Evolutionary conservation across 2,797 vertebrate genomes (phyloP).

Genomic region (Lindbergichthys nudifrons): DNA sequence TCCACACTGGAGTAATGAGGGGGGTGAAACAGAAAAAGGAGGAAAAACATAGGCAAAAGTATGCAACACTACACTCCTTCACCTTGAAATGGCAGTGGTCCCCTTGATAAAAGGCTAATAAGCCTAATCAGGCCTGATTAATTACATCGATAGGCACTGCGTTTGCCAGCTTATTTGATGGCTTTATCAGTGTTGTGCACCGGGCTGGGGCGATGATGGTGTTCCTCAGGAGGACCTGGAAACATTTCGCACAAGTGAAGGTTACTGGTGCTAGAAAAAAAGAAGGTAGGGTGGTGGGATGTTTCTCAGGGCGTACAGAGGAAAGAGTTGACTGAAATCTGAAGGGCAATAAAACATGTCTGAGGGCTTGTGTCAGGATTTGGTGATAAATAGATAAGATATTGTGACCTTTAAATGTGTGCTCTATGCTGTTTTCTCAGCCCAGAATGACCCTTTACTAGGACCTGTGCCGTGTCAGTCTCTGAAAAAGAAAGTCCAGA

Average conservation of each 20-base stretch:
- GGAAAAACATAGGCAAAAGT: constrained; percentile 22
- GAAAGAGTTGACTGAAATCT: background rate
- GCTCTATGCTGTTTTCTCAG: constrained; percentile 5
- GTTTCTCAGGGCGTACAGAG: background rate
- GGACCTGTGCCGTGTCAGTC: constrained; percentile 20
- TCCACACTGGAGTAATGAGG: background rate
- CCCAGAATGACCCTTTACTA: background rate
- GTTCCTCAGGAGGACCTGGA: constrained; percentile 58
- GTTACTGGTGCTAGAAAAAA: constrained; percentile 51
- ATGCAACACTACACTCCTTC: constrained; percentile 60
- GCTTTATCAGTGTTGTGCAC: constrained; percentile 77
- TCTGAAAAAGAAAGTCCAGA: constrained; percentile 32
- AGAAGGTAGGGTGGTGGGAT: background rate
- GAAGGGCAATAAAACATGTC: background rate
- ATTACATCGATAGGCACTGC: constrained; percentile 79
- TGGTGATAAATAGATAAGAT: constrained; percentile 1
- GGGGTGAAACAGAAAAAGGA: constrained; percentile 8
- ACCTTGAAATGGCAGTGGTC: constrained; percentile 75
- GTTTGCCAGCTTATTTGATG: constrained; percentile 76
- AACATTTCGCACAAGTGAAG: constrained; percentile 66
- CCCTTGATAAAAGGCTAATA: constrained; percentile 78
- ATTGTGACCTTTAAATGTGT: constrained; percentile 15
- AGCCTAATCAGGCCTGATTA: constrained; percentile 82
- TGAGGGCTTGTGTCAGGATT: constrained; percentile 1
- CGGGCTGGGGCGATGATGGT: constrained; percentile 66